phyloP scores from a whole-genome alignment of 2,797 vertebrate genomes.

The Siniperca obscura region DNA sequence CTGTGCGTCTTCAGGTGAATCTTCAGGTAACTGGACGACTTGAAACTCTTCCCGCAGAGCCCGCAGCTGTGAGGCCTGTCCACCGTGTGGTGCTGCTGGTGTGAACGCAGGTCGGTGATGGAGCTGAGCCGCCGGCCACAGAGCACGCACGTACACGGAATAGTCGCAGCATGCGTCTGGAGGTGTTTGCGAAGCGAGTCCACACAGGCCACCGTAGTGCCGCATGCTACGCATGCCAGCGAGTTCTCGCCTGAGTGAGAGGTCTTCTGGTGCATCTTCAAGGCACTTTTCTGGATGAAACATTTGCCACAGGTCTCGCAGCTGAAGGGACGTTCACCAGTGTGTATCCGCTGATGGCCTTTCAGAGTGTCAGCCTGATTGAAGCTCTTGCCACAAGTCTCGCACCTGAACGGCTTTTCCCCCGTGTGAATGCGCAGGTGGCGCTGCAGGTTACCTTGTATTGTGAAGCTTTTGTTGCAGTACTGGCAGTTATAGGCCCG shows the following conservation, averaged over 20 bases:
- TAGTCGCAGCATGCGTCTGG: conserved; percentile 54
- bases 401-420: conserved; percentile 87
- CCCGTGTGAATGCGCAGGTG: conserved; percentile 90
- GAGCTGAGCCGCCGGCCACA: conserved; percentile 72
- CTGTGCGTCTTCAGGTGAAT: conserved; percentile 81
- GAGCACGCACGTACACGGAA: conserved; percentile 69
- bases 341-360: conserved; percentile 86
- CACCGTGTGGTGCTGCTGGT: conserved; percentile 78
- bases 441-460: conserved; percentile 85
- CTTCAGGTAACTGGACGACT: conserved; percentile 79
- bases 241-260: conserved; percentile 60
- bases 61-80: conserved; percentile 75
- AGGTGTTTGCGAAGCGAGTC: conserved; percentile 75
- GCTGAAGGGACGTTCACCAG: conserved; percentile 84
- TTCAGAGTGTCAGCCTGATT: conserved; percentile 87
- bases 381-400: conserved; percentile 86
- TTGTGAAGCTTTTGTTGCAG: conserved; percentile 86
- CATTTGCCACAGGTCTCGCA: conserved; percentile 85
- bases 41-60: conserved; percentile 80
- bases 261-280: conserved; percentile 83
- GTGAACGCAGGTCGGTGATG: conserved; percentile 74
- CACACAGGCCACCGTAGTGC: conserved; percentile 58
- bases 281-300: conserved; percentile 83
- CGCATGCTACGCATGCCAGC: conserved; percentile 76
- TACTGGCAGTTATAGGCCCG: conserved; percentile 81